These are phyloP conservation scores for Formica exsecta DNA, from an alignment of 1,140 invertebrate species.

Conservation along the genomic window DNA sequence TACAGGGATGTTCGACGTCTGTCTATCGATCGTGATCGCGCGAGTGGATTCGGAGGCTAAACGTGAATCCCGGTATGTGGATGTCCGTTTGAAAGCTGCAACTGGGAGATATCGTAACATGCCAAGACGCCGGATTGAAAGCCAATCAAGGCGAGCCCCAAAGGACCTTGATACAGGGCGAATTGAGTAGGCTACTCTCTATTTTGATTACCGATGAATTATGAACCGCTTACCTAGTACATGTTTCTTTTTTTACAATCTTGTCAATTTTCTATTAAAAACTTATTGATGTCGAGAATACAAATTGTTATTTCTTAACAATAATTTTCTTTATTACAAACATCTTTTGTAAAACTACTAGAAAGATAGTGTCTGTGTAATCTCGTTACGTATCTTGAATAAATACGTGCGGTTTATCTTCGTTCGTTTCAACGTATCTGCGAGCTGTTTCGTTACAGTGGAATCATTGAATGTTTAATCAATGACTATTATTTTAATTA, in stretches of 20 bases:
- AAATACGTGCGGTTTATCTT: slow-evolving; percentile 19
- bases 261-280: neutral
- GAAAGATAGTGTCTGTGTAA: neutral
- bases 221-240: neutral
- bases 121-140: slow-evolving; percentile 47
- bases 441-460: slow-evolving; percentile 13
- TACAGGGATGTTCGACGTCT: slow-evolving; percentile 47
- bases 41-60: slow-evolving; percentile 34
- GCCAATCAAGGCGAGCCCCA: slow-evolving; percentile 46
- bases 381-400: slow-evolving; percentile 2
- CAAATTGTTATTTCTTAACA: neutral
- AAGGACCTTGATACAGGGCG: slow-evolving; percentile 29
- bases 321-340: neutral
- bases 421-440: slow-evolving; percentile 7
- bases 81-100: slow-evolving; percentile 62
- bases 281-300: neutral
- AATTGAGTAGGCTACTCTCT: slow-evolving; percentile 1
- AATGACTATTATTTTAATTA: slow-evolving; percentile 53
- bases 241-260: neutral
- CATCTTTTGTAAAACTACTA: neutral
- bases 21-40: slow-evolving; percentile 55
- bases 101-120: slow-evolving; percentile 59
- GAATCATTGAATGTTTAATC: slow-evolving; percentile 23
- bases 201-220: slow-evolving; percentile 10
- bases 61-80: slow-evolving; percentile 29